Evolutionary conservation across 2,888 invertebrate species (phyloP).

Genomic region (Drosophila buzzatii): DNA sequence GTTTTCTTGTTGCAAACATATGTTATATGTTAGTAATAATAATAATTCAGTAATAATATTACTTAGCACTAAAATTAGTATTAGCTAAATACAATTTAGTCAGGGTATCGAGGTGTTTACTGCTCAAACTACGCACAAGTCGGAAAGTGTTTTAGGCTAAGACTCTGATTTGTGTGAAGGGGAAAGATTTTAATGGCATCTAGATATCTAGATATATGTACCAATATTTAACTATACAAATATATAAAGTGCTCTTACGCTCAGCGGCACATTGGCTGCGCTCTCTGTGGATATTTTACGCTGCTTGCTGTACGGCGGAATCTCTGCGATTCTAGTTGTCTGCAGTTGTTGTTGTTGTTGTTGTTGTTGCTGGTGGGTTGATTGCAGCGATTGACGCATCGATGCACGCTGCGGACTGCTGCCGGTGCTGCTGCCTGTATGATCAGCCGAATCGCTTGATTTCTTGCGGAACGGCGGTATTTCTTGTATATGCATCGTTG

Average conservation of each 20-base stretch:
- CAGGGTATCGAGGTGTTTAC: constrained; percentile 25
- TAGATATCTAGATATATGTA: background rate
- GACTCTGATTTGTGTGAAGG: constrained; percentile 2
- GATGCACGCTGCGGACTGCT: constrained; percentile 82
- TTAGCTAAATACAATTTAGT: constrained; percentile 1
- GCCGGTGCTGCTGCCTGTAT: constrained; percentile 81
- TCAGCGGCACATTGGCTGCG: constrained; percentile 83
- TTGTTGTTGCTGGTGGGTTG: constrained; percentile 61
- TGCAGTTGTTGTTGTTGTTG: constrained; percentile 61
- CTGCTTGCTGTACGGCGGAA: constrained; percentile 87
- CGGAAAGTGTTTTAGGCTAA: constrained; percentile 4
- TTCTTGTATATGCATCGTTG: constrained; percentile 85
- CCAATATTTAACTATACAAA: too few relatives aligned
- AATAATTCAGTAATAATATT: background rate
- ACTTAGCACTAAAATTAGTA: constrained; percentile 19
- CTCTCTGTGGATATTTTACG: constrained; percentile 87
- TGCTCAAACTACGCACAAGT: constrained; percentile 20
- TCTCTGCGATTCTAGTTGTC: constrained; percentile 84
- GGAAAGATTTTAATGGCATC: background rate
- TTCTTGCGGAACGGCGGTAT: constrained; percentile 85
- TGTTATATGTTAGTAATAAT: background rate
- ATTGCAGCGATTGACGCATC: constrained; percentile 59
- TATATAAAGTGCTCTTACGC: constrained; percentile 75
- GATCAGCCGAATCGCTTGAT: constrained; percentile 83
- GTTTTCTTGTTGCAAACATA: background rate